Conservation (phyloP, 2,888 invertebrate species). For the Drosophila kuntzei region DNA sequence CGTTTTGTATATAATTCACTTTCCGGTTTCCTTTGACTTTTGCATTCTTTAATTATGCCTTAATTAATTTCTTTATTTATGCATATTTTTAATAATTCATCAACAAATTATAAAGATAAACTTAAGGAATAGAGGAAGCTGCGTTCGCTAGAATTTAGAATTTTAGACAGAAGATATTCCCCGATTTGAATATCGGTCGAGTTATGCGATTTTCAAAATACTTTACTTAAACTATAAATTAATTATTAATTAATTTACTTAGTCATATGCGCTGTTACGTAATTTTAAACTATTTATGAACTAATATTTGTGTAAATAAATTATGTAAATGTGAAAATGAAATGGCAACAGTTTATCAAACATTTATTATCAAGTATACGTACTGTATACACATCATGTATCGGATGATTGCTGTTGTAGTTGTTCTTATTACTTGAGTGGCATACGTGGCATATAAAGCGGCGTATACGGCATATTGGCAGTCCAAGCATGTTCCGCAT, state of each 20-base stretch:
- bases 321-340: constrained; percentile 68
- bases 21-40: constrained; percentile 46
- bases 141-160: constrained; percentile 47
- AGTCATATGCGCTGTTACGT: constrained; percentile 82
- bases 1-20: constrained; percentile 74
- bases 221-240: constrained; percentile 47
- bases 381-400: background rate
- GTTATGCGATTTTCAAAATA: constrained; percentile 42
- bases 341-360: background rate
- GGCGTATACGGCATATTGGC: constrained; percentile 51
- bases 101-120: constrained; percentile 4
- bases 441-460: constrained; percentile 54
- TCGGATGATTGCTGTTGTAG: constrained; percentile 3
- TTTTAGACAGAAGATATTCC: constrained; percentile 4
- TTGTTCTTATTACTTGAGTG: constrained; percentile 45
- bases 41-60: constrained; percentile 18
- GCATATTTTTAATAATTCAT: constrained; percentile 41
- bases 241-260: constrained; percentile 71
- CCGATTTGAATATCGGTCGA: background rate
- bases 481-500: constrained; percentile 54
- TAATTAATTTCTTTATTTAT: constrained; percentile 53
- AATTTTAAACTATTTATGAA: constrained; percentile 82
- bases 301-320: constrained; percentile 78
- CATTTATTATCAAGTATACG: constrained; percentile 6
- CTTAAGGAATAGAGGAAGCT: constrained; percentile 5